These are phyloP conservation scores for Eudyptes chrysolophus DNA, from an alignment of 2,113 vertebrate genomes.

Conservation along the genomic window DNA sequence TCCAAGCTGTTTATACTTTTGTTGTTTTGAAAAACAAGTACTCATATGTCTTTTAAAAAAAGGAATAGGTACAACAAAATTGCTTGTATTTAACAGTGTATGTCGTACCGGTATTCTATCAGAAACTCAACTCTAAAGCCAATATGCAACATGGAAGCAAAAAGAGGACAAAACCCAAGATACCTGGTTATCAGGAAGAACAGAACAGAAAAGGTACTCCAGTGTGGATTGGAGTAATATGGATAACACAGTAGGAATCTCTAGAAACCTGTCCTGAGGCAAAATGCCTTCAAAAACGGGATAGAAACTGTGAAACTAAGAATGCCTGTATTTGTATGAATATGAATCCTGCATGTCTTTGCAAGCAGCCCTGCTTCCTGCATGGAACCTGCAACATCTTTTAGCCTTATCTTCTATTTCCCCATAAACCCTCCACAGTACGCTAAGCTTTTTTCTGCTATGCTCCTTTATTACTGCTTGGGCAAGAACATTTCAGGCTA, in stretches of 20 bases:
- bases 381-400: not conserved
- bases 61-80: not conserved
- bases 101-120: not conserved
- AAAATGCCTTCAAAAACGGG: not conserved
- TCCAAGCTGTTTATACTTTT: not conserved
- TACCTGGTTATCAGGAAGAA: not conserved
- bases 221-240: not conserved
- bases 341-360: not conserved
- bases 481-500: not conserved
- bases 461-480: not conserved
- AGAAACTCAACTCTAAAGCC: not conserved
- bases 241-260: not conserved
- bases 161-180: not conserved
- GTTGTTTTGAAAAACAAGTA: not conserved
- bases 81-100: not conserved
- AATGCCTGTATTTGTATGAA: not conserved
- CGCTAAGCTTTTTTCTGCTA: not conserved
- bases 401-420: not conserved
- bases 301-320: not conserved
- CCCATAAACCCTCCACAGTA: not conserved
- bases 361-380: not conserved
- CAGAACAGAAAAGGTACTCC: not conserved
- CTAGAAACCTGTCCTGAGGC: not conserved
- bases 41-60: not conserved
- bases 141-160: not conserved